Evolutionary conservation across 1,140 invertebrate genomes (phyloP), one percentile per base, ranked within the genome.

Genomic region (Macrobrachium nipponense): DNA sequence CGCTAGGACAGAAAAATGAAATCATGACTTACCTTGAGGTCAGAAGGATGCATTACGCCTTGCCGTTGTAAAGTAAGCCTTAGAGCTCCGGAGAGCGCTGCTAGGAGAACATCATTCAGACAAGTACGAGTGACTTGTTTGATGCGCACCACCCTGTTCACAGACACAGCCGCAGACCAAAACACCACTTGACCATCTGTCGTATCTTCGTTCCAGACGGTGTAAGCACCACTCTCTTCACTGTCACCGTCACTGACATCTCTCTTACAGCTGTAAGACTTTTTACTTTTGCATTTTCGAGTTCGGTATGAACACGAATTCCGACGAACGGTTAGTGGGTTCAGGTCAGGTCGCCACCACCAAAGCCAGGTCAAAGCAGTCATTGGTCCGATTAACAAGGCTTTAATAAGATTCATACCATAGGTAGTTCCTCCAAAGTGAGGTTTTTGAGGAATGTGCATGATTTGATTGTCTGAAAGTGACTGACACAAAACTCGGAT

Each of bases 31-130:
- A 91, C 92, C 90, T 91, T 92, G 70, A 94, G 90, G 88, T 94
- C 91, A 43, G 91, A 92, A 0, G 93, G 93, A 86, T 93, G 91
- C 7, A 88, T 70, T 44, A 92, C 89, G 60, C 93, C 92, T 73
- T 90, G 90, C 66, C 89, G 89, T 88, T 93, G 92, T 66, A 93
- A 90, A 82, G 93, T 92, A n/a, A 87, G 90, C 23, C 93, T 87
- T 44, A 93, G 82, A 70, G 92, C 92, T 18, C 93, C 93, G 3
- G 93, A 91, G 6, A 92, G 87, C 0, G 93, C 92, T 0, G 93
- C 92, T 73, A 94, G 89, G 18, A 94, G 90, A 2, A 93, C 92
- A 88, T 93, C 93, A 89, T 93, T 93, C 36, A 93, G 89, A 15
- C 92, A 92, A 77, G 92, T 93, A 59, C 93, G 87, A 15, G 93